A percentile compares a stretch with the other conserved stretches of the same genome.
These are phyloP conservation scores for Propsilocerus akamusi DNA, from an alignment of 1,140 invertebrate genomes.

Conservation along the genomic window DNA sequence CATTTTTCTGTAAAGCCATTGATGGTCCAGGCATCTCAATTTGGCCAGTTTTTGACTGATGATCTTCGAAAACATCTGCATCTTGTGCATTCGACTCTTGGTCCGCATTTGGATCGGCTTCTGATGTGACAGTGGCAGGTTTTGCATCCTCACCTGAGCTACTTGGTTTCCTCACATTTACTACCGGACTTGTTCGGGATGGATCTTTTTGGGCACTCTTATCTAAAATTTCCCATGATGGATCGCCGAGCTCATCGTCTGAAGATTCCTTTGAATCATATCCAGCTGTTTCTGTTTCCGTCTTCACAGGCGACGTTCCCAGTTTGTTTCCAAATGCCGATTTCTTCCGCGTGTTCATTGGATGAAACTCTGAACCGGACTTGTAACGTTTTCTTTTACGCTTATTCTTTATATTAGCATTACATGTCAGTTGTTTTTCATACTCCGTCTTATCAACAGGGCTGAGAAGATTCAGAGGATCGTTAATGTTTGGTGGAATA, in stretches of 20 bases:
- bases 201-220: constrained; percentile 9
- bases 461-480: constrained; percentile 72
- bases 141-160: not conserved
- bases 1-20: constrained; percentile 22
- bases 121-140: not conserved
- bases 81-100: constrained; percentile 12
- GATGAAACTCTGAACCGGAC: not conserved
- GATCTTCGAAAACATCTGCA: constrained; percentile 17
- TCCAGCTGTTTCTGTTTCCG: not conserved
- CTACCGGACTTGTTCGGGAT: constrained; percentile 5
- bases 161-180: constrained; percentile 3
- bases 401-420: not conserved
- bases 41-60: constrained; percentile 32
- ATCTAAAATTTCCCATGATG: not conserved
- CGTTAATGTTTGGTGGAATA: constrained; percentile 79
- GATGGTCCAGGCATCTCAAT: constrained; percentile 40
- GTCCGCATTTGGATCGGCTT: constrained; percentile 5
- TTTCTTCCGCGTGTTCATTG: constrained; percentile 25
- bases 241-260: constrained; percentile 4
- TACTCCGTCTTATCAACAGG: constrained; percentile 65
- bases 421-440: constrained; percentile 41
- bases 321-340: constrained; percentile 14
- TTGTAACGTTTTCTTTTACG: not conserved
- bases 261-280: not conserved
- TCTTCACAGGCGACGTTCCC: not conserved